These are phyloP conservation scores for Noctua pronuba DNA, from an alignment of 2,888 invertebrate species.

Conservation along the genomic window DNA sequence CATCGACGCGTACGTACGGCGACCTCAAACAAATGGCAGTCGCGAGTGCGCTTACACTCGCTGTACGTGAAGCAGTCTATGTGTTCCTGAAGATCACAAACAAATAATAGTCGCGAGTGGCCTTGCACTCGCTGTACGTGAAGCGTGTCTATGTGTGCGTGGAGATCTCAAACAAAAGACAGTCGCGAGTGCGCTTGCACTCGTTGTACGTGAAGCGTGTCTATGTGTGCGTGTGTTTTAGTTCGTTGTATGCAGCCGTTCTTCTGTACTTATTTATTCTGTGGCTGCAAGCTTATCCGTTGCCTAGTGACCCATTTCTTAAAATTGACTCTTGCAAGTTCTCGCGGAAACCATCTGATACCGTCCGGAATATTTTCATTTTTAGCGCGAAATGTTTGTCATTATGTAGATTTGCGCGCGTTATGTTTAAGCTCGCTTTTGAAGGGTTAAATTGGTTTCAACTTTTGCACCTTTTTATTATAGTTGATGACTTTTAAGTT, in stretches of 20 bases:
- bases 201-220: neutral
- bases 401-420: conserved; percentile 6
- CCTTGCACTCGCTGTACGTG: too few relatives aligned
- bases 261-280: conserved; percentile 12
- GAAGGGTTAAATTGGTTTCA: neutral
- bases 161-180: neutral
- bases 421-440: conserved; percentile 17
- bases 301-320: conserved; percentile 59
- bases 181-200: neutral
- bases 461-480: neutral
- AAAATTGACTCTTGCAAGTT: conserved; percentile 59
- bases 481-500: neutral
- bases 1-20: too few relatives aligned
- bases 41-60: too few relatives aligned
- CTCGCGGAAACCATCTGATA: conserved; percentile 45
- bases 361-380: conserved; percentile 23
- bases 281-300: conserved; percentile 39
- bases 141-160: neutral
- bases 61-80: too few relatives aligned
- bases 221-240: neutral
- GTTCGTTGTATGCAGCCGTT: neutral
- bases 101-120: too few relatives aligned
- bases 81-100: neutral
- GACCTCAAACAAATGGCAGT: too few relatives aligned
- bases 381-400: conserved; percentile 31